A percentile compares a stretch with the other conserved stretches of the same genome.
These are phyloP conservation scores for Nudaria mundana DNA, from an alignment of 2,888 invertebrate genomes.

Conservation along the genomic window DNA sequence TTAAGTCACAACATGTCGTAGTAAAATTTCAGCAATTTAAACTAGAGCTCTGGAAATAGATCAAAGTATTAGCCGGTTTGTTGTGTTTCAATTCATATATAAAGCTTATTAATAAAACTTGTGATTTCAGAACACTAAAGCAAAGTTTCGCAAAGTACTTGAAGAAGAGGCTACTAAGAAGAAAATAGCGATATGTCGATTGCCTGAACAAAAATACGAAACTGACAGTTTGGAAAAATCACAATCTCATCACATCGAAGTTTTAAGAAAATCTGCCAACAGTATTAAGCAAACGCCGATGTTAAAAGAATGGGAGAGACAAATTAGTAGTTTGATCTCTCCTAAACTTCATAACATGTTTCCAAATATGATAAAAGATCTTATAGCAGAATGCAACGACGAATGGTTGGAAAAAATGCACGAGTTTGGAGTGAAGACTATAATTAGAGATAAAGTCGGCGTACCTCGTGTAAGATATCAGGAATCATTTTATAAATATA, in stretches of 20 bases:
- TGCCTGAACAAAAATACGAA: conserved; percentile 54
- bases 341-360: conserved; percentile 78
- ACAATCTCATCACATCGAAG: conserved; percentile 75
- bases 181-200: conserved; percentile 60
- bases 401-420: conserved; percentile 84
- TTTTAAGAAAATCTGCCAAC: conserved; percentile 80
- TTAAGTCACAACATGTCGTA: too few relatives aligned
- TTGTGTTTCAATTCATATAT: too few relatives aligned
- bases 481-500: conserved; percentile 80
- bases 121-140: conserved; percentile 65
- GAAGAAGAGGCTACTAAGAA: conserved; percentile 62
- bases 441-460: conserved; percentile 82
- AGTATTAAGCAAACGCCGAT: conserved; percentile 82
- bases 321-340: conserved; percentile 81
- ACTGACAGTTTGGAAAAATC: conserved; percentile 70
- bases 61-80: too few relatives aligned
- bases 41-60: too few relatives aligned
- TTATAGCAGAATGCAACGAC: conserved; percentile 78
- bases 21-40: too few relatives aligned
- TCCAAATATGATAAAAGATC: conserved; percentile 72
- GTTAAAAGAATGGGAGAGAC: conserved; percentile 81
- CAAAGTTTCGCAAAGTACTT: conserved; percentile 60
- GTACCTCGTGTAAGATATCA: conserved; percentile 68
- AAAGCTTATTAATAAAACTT: too few relatives aligned
- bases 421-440: conserved; percentile 83